phyloP scores from a whole-genome alignment of 64 coral and sea anemone species.

The Stichodactyla helianthus region DNA sequence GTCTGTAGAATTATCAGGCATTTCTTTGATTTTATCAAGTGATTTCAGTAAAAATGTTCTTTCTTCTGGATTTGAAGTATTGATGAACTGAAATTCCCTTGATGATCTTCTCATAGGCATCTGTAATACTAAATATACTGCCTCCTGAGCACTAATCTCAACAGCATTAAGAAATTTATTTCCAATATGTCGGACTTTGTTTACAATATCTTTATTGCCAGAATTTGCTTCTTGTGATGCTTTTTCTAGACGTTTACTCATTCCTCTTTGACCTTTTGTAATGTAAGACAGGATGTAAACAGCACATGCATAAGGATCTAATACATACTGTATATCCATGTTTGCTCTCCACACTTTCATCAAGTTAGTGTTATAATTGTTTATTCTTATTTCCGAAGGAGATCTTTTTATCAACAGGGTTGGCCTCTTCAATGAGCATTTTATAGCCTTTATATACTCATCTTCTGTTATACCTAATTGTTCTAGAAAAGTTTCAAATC shows the following conservation, averaged over 20 bases:
- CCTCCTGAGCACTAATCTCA: constrained; percentile 23
- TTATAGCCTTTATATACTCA: too few species aligned
- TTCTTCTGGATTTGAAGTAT: background rate
- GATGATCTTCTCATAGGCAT: constrained; percentile 32
- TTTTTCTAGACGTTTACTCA: too few species aligned
- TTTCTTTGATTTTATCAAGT: constrained; percentile 15
- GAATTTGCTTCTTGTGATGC: too few species aligned
- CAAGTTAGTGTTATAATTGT: constrained; percentile 31
- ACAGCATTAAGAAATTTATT: constrained; percentile 24
- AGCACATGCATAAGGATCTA: background rate
- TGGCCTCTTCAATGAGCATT: background rate
- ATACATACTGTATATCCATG: constrained; percentile 16
- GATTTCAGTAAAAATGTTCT: background rate
- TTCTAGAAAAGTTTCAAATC: constrained; percentile 28
- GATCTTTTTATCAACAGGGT: constrained; percentile 31
- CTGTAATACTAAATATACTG: background rate
- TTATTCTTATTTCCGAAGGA: background rate
- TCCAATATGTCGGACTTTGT: too few species aligned
- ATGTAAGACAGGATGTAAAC: too few species aligned
- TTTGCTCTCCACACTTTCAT: background rate
- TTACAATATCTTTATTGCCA: too few species aligned
- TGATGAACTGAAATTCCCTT: constrained; percentile 43
- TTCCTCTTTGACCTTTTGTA: too few species aligned
- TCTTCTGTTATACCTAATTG: too few species aligned
- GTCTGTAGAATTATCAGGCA: constrained; percentile 3